A percentile compares a stretch with the other conserved stretches of the same genome.
Conservation (phyloP, 2,888 invertebrate species). For the Ichneumoninae sp. region DNA sequence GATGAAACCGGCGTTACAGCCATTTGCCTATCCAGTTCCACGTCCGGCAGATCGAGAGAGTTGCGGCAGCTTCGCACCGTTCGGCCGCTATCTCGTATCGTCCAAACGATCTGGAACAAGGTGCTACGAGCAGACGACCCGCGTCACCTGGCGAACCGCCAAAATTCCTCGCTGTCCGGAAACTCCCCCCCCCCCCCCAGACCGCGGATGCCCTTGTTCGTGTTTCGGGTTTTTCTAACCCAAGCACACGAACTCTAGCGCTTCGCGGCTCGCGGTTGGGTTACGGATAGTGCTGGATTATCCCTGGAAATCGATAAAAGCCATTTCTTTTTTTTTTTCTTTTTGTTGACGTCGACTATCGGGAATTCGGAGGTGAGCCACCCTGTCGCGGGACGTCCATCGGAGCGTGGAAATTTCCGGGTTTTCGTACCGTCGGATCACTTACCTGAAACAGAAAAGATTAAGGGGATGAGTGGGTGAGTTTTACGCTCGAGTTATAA, state of each 20-base stretch:
- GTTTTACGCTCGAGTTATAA: not conserved
- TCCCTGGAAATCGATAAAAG: not conserved
- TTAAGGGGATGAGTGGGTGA: not conserved
- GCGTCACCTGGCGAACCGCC: conserved; percentile 61
- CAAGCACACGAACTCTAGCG: not conserved
- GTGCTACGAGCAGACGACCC: not conserved
- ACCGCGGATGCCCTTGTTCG: conserved; percentile 1
- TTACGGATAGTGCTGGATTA: not conserved
- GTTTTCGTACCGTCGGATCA: conserved; percentile 4
- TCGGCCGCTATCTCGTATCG: not conserved
- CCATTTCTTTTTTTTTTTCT: not conserved
- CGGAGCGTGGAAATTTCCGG: not conserved
- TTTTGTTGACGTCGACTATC: not conserved
- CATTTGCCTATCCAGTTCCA: conserved; percentile 27
- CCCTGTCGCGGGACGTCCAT: not conserved
- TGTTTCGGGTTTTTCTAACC: conserved; percentile 42
- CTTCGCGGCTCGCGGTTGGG: not conserved
- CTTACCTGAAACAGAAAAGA: conserved; percentile 53
- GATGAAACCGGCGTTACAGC: not conserved
- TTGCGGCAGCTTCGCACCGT: not conserved
- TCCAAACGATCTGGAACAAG: conserved; percentile 1
- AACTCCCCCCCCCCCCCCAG: not conserved
- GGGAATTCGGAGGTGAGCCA: not conserved
- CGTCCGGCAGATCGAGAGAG: not conserved
- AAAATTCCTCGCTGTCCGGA: conserved; percentile 40